Evolutionary conservation across 2,797 vertebrate genomes (phyloP), one percentile per base, ranked within the genome.

Genomic region (Pristis pectinata): DNA sequence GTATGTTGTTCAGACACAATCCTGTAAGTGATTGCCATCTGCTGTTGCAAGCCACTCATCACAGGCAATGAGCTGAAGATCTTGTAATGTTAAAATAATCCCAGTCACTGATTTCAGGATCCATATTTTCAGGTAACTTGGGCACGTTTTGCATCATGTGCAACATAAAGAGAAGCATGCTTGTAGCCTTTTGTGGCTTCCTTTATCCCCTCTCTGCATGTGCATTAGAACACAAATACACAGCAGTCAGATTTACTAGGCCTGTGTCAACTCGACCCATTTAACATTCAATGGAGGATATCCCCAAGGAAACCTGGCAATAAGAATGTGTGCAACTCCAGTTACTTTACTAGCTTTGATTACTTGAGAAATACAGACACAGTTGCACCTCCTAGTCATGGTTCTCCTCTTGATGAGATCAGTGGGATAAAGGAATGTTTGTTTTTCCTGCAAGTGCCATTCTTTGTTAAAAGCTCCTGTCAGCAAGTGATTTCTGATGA

Each of bases 11-110:
- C 49, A 5, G 24, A 34, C 44, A n/a, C 67, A 56, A n/a, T 34
- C 4, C 44, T 76, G 92, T 94, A n/a, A 34, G 27, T 76, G 70
- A 94, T 76, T 34, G 92, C 92, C 92, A 94, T 94, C 92, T 94
- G 70, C 92, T 76, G 92, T 74, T 94, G 44, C 24, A 76, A 76
- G 1, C 15, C 70, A 76, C 92, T 94, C 41, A 76, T 76, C 17
- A 17, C 64, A 53, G 22, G 27, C 92, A 72, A 67, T 72, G 59
- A n/a, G 87, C n/a, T 67, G 59, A 41, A 10, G 17, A 24, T 79
- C 2, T 3, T 67, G 17, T 64, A 9, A 8, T 41, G n/a, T 41
- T n/a, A 67, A 41, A 91, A 91, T 41, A 67, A 67, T 67, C n/a
- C 83, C n/a, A 22, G 22, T 91, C 37, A 24, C 22, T 8, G 2